Evolutionary conservation across 2,797 vertebrate species (phyloP).

Genomic region (Gymnoscopelus braueri): DNA sequence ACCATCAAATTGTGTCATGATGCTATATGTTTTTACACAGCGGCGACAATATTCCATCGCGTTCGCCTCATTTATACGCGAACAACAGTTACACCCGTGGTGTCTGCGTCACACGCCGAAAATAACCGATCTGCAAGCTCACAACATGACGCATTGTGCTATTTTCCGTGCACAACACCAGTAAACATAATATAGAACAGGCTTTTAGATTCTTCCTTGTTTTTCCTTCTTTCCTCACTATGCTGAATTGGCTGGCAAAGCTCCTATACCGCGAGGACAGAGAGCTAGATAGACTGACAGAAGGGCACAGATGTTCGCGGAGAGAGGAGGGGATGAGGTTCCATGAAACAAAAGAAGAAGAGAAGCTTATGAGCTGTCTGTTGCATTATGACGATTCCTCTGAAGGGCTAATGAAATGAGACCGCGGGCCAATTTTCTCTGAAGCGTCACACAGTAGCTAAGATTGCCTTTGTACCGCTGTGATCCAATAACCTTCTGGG

Average conservation of each 20-base stretch:
- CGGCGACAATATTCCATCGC: no score
- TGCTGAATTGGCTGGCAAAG: slow-evolving; percentile 45
- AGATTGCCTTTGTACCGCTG: background rate
- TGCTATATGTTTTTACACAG: no score
- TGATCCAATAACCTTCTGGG: background rate
- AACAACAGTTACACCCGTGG: no score
- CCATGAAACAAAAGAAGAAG: slow-evolving; percentile 1
- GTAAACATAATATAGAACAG: no score
- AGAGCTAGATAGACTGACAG: slow-evolving; percentile 20
- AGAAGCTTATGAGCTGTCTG: slow-evolving; percentile 4
- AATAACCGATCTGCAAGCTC: no score
- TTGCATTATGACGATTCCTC: slow-evolving; percentile 1
- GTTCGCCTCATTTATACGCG: no score
- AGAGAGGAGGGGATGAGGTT: slow-evolving; percentile 26
- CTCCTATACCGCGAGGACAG: slow-evolving; percentile 20
- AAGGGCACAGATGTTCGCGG: slow-evolving; percentile 28
- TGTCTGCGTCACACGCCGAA: no score
- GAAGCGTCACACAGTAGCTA: background rate
- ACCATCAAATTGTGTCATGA: no score
- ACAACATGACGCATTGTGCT: no score
- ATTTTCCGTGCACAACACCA: no score
- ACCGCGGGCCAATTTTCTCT: background rate
- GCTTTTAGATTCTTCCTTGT: no score
- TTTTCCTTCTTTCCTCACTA: background rate
- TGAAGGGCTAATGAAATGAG: background rate